A percentile compares a stretch with the other conserved stretches of the same genome.
Evolutionary conservation across 2,113 vertebrate genomes (phyloP).

Genomic region (Arenaria interpres): DNA sequence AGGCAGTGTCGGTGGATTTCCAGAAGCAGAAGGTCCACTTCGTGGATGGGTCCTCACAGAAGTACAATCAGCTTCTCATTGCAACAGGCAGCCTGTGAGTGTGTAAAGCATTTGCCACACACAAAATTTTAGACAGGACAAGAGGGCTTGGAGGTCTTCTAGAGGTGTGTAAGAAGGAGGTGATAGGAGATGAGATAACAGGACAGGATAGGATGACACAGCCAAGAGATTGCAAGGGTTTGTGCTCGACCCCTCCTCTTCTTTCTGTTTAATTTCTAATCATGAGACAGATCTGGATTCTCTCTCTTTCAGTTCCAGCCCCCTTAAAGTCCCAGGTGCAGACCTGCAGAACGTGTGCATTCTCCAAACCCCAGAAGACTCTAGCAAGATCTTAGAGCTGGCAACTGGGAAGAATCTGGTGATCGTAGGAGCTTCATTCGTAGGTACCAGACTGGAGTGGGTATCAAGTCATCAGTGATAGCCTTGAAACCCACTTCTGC

Average conservation of each 20-base stretch:
- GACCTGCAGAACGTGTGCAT: slow-evolving; percentile 78
- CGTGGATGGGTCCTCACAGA: slow-evolving; percentile 73
- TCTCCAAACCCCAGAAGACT: slow-evolving; percentile 80
- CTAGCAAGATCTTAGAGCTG: slow-evolving; percentile 75
- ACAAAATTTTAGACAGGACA: background rate
- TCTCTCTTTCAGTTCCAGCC: slow-evolving; percentile 69
- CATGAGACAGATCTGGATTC: background rate
- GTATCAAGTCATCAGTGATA: background rate
- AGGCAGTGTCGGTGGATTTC: slow-evolving; percentile 79
- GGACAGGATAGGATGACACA: background rate
- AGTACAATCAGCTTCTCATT: slow-evolving; percentile 83
- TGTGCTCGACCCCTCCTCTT: background rate
- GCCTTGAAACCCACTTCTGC: background rate
- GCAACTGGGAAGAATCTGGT: slow-evolving; percentile 74
- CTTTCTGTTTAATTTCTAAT: background rate
- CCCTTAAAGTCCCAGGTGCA: slow-evolving; percentile 77
- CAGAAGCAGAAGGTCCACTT: slow-evolving; percentile 72
- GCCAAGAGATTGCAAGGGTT: background rate
- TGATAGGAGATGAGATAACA: background rate
- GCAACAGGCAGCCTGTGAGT: slow-evolving; percentile 84
- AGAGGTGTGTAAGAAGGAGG: background rate
- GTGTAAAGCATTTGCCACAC: background rate
- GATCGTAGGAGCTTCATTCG: slow-evolving; percentile 85
- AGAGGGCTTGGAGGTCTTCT: background rate
- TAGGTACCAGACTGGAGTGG: slow-evolving; percentile 72